A percentile compares a stretch with the other conserved stretches of the same genome.
Evolutionary conservation across 2,113 vertebrate species (phyloP).

Genomic region (Eulacestoma nigropectus): DNA sequence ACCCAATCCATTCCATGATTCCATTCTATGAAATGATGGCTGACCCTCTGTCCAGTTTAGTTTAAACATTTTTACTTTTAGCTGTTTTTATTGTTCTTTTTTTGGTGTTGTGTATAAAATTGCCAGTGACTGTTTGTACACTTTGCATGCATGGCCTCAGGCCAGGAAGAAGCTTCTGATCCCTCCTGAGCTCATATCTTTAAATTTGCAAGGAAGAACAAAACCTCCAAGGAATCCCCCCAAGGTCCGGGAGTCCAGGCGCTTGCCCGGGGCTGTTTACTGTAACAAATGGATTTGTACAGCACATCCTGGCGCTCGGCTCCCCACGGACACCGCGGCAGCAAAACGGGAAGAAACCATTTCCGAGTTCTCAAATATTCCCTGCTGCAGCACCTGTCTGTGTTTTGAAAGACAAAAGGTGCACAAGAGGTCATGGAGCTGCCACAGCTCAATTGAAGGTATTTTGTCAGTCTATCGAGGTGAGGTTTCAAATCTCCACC

Average conservation of each 20-base stretch:
- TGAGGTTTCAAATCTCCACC: rapidly evolving
- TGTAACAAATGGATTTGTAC: background rate
- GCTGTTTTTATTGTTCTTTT: background rate
- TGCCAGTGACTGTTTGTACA: background rate
- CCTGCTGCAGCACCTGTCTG: background rate
- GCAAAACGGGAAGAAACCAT: background rate
- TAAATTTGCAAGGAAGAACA: background rate
- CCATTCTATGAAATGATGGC: background rate
- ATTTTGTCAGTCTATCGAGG: background rate
- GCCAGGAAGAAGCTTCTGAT: background rate
- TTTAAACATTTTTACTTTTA: background rate
- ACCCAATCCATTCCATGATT: background rate
- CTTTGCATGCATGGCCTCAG: background rate
- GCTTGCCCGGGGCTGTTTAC: constrained; percentile 27
- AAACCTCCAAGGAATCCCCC: background rate
- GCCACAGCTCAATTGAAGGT: background rate
- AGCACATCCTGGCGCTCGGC: background rate
- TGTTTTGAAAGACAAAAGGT: background rate
- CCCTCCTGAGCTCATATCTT: background rate
- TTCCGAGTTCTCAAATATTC: background rate
- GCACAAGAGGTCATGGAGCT: background rate
- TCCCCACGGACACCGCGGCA: background rate
- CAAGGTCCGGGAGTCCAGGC: background rate
- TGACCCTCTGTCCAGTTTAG: background rate
- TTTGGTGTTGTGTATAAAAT: background rate